A percentile compares a stretch with the other conserved stretches of the same genome.
Evolutionary conservation across 2,113 vertebrate genomes (phyloP).

Genomic region (Syngnathoides biaculeatus): DNA sequence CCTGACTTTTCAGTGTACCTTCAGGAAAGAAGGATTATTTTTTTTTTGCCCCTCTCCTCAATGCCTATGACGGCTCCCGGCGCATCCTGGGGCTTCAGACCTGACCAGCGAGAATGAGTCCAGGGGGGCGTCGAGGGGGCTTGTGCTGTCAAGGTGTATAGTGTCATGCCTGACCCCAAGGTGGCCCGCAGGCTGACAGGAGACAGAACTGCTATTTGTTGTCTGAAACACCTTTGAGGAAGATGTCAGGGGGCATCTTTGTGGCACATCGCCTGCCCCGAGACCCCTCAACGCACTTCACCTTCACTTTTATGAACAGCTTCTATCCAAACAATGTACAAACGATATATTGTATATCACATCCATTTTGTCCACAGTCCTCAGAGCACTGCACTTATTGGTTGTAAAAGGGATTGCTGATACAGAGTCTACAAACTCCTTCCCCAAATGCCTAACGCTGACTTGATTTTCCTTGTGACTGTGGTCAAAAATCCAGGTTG

Average conservation of each 20-base stretch:
- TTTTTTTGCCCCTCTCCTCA: conserved; percentile 46
- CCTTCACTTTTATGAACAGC: conserved; percentile 47
- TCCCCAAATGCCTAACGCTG: conserved; percentile 4
- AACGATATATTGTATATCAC: conserved; percentile 17
- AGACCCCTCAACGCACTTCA: conserved; percentile 26
- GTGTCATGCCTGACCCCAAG: conserved; percentile 60
- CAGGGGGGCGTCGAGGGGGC: background rate
- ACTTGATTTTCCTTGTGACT: conserved; percentile 11
- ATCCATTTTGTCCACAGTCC: background rate
- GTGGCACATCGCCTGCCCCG: conserved; percentile 42
- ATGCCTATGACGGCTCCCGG: conserved; percentile 51
- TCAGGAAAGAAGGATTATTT: conserved; percentile 56
- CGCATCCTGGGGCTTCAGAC: conserved; percentile 37
- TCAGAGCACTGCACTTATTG: conserved; percentile 3
- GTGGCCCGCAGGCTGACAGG: conserved; percentile 63
- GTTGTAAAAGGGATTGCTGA: background rate
- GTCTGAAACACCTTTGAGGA: conserved; percentile 63
- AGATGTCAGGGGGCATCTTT: conserved; percentile 61
- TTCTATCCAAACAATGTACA: conserved; percentile 20
- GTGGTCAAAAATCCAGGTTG: conserved; percentile 1
- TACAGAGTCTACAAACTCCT: conserved; percentile 13
- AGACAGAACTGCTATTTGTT: conserved; percentile 70
- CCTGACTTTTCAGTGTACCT: conserved; percentile 67
- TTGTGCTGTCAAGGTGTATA: conserved; percentile 49
- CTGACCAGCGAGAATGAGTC: conserved; percentile 19